Percentiles rank a stretch among this genome's conserved stretches.
Evolutionary conservation across 2,113 vertebrate species (phyloP).

Genomic region (Harpagus bidentatus): DNA sequence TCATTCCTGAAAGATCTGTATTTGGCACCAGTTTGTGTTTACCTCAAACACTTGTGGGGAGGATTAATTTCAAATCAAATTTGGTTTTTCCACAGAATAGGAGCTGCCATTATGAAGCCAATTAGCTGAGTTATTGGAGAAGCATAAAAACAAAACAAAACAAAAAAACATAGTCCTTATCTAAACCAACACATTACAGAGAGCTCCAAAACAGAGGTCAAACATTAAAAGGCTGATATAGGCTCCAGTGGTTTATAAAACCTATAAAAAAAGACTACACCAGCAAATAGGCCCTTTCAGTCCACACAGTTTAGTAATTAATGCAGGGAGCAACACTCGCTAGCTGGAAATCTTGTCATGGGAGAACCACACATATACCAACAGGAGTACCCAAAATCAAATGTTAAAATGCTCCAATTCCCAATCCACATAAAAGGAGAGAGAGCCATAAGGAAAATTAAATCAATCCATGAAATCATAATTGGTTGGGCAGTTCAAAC

Average conservation of each 20-base stretch:
- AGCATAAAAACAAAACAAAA: conserved; percentile 40
- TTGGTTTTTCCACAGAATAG: conserved; percentile 17
- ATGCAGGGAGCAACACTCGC: conserved; percentile 63
- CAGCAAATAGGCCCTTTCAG: conserved; percentile 72
- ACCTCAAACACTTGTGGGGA: conserved; percentile 61
- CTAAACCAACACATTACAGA: conserved; percentile 67
- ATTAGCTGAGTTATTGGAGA: conserved; percentile 55
- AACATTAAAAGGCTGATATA: conserved; percentile 77
- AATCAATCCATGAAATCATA: conserved; percentile 58
- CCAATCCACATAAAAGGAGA: conserved; percentile 65
- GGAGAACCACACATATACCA: conserved; percentile 65
- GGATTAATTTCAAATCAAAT: conserved; percentile 39
- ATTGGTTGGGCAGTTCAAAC: conserved; percentile 57
- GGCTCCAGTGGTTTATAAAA: conserved; percentile 84
- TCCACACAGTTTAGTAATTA: conserved; percentile 67
- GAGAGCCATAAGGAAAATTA: conserved; percentile 56
- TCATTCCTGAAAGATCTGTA: conserved; percentile 69
- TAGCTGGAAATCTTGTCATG: conserved; percentile 70
- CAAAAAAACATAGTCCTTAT: neutral
- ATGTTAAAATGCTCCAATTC: conserved; percentile 70
- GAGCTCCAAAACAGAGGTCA: conserved; percentile 67
- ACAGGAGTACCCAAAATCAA: conserved; percentile 72
- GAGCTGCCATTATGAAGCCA: conserved; percentile 49
- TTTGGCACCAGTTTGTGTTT: conserved; percentile 78
- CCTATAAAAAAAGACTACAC: conserved; percentile 81